Evolutionary conservation across 2,888 invertebrate genomes (phyloP).

Genomic region (Ditula angustiorana): DNA sequence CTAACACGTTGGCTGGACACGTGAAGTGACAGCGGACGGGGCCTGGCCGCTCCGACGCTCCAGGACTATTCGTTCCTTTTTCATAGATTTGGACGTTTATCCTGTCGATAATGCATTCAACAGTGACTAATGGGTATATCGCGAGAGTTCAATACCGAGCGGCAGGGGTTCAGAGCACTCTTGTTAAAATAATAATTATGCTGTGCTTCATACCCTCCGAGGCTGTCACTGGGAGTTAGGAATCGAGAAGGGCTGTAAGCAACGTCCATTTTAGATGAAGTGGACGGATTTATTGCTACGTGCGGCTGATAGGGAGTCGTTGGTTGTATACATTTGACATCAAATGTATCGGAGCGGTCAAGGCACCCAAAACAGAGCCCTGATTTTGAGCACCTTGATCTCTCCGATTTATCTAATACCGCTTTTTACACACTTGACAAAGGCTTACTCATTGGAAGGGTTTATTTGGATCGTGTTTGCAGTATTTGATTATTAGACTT

Average conservation of each 20-base stretch:
- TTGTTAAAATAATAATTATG: slow-evolving; percentile 64
- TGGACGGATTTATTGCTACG: slow-evolving; percentile 36
- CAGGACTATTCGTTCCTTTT: slow-evolving; percentile 51
- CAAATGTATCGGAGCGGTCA: too few species aligned
- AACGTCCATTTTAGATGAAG: slow-evolving; percentile 48
- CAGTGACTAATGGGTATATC: slow-evolving; percentile 50
- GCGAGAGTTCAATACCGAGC: slow-evolving; percentile 44
- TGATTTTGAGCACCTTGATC: too few species aligned
- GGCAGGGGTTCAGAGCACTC: slow-evolving; percentile 38
- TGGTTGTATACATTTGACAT: not conserved
- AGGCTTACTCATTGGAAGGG: too few species aligned
- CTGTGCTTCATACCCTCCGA: slow-evolving; percentile 45
- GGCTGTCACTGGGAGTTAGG: slow-evolving; percentile 42
- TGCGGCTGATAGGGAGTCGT: not conserved
- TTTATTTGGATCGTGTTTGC: too few species aligned
- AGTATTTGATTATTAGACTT: not conserved
- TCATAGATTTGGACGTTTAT: slow-evolving; percentile 60
- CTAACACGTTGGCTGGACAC: slow-evolving; percentile 42
- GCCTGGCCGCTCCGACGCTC: slow-evolving; percentile 43
- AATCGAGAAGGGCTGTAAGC: slow-evolving; percentile 38
- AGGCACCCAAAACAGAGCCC: too few species aligned
- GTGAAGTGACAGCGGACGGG: slow-evolving; percentile 51
- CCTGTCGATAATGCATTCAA: slow-evolving; percentile 54
- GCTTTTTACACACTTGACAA: too few species aligned
- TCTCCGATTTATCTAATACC: too few species aligned